Base-by-base conservation (phyloP, 2,113 vertebrate species). In the Aleadryas rufinucha region DNA sequence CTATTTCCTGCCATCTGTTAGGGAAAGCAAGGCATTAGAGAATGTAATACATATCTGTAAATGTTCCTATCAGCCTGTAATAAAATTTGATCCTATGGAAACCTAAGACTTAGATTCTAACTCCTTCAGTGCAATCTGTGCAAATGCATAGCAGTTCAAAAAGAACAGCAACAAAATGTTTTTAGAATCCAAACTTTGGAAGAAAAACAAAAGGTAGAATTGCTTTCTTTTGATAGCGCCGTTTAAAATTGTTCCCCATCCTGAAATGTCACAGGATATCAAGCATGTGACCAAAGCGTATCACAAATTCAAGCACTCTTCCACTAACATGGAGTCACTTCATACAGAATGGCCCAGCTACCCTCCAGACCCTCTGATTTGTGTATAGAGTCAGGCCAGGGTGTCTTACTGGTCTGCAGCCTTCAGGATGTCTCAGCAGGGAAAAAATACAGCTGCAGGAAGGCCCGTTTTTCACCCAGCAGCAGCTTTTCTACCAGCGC, bases 371-470 rank as follows among this genome's bases (percentile, higher is more conserved):
- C 7, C 35, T 47, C 31, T 35, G 9, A 33, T 53, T 61, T 9
- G 2, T 0, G 1, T 10, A n/a, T 0, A 9, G 26, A 27, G n/a
- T 39, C 57, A 79, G 45, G 24, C 42, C 31, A 89, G 24, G 33
- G 24, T 27, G 5, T 23, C 30, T 52, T 53, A 45, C 19, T 26
- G 13, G 8, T 64, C 71, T 79, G 37, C 21, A 42, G 47, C 35
- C 18, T 68, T 33, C 68, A 49, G 27, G 6, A 72, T 24, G 57
- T 6, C 13, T 65, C 52, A 71, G 16, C 1, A 9, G 9, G 7
- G 10, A 18, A 64, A 91, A 66, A 64, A 27, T 4, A 77, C 9
- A 53, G 80, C 11, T 89, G 68, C 7, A 54, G 30, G 20, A 87
- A 77, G 7, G 31, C 9, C 59, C 57, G 2, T n/a, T 57, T 54